phyloP scores from a whole-genome alignment of 1,140 invertebrate genomes.

The Oppia nitens region DNA sequence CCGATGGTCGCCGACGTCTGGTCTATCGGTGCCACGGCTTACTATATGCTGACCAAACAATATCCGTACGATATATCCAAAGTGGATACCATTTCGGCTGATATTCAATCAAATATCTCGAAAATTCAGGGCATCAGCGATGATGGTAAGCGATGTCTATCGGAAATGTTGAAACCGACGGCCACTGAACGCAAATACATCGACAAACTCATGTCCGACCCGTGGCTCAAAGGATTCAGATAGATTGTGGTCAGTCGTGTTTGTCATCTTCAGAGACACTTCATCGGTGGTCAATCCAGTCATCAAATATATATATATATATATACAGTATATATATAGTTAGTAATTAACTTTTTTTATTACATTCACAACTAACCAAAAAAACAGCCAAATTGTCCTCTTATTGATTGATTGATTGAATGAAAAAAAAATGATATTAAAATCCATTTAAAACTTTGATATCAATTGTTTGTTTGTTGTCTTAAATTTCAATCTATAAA shows the following conservation, averaged over 20 bases:
- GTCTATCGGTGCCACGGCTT: slow-evolving; percentile 4
- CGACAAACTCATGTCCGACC: background rate
- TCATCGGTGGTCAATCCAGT: too few species aligned
- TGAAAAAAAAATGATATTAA: too few species aligned
- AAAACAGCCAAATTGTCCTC: too few species aligned
- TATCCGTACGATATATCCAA: slow-evolving; percentile 5
- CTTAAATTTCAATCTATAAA: too few species aligned
- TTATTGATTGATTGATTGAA: too few species aligned
- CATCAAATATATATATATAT: too few species aligned
- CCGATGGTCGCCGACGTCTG: slow-evolving; percentile 5
- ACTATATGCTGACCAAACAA: background rate
- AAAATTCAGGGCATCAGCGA: background rate
- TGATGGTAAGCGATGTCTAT: background rate
- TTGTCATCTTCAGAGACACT: too few species aligned
- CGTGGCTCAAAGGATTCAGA: slow-evolving; percentile 1
- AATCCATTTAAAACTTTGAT: too few species aligned
- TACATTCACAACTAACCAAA: too few species aligned
- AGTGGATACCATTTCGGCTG: background rate
- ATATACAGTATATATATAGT: too few species aligned
- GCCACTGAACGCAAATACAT: slow-evolving; percentile 2
- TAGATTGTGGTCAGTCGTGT: background rate
- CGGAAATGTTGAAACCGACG: slow-evolving; percentile 1
- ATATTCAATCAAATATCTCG: background rate
- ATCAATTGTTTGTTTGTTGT: too few species aligned
- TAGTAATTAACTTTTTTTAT: too few species aligned